phyloP scores from a whole-genome alignment of 2,797 vertebrate genomes.

The Mus minutoides region DNA sequence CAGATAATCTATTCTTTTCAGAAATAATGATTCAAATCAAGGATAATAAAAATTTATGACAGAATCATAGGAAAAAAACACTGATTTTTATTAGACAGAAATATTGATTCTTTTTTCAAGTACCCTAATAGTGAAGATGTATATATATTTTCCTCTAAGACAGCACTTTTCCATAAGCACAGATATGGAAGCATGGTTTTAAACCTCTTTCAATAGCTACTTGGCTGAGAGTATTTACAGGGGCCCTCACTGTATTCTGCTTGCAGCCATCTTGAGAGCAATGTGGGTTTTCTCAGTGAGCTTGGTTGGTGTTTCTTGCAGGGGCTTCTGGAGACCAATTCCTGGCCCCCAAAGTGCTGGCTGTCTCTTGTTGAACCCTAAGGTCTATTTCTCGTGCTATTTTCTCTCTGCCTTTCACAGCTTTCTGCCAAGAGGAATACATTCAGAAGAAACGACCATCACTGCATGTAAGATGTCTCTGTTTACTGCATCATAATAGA shows the following conservation, averaged over 20 bases:
- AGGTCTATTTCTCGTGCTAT: not conserved
- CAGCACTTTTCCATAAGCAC: not conserved
- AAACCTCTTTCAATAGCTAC: not conserved
- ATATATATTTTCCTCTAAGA: not conserved
- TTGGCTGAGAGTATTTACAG: not conserved
- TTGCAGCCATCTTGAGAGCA: not conserved
- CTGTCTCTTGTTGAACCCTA: not conserved
- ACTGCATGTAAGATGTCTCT: not conserved
- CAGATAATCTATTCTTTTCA: not conserved
- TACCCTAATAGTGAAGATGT: not conserved
- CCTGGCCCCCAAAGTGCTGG: not conserved
- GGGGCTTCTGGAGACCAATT: not conserved
- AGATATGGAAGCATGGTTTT: not conserved
- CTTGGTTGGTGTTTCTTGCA: not conserved
- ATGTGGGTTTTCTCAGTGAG: not conserved
- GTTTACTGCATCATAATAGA: not conserved
- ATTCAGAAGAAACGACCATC: not conserved
- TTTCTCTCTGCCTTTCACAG: not conserved
- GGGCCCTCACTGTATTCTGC: not conserved
- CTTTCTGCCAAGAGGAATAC: not conserved
- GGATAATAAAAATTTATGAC: conserved; percentile 37
- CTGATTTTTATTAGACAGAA: conserved; percentile 32
- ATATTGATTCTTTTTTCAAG: conserved; percentile 6
- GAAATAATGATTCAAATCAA: conserved; percentile 44
- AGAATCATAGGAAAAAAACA: not conserved